Evolutionary conservation across 2,113 vertebrate genomes (phyloP), one percentile per base, ranked within the genome.

Genomic region (Conger conger): DNA sequence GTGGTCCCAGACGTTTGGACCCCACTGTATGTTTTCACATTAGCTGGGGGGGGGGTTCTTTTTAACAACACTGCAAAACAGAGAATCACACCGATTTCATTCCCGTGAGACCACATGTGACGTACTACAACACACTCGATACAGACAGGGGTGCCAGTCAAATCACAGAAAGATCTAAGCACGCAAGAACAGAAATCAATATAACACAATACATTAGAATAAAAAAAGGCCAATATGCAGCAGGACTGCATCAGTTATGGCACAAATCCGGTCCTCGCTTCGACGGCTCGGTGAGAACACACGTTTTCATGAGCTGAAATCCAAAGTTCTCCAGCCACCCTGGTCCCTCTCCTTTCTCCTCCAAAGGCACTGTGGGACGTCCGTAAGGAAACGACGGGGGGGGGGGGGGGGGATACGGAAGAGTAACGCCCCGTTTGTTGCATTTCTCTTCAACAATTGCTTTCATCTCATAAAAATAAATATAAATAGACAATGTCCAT

Each of bases 351-450:
- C 27, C n/a, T 4, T 33, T 30, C 13, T 9, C 33, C 13, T 33
- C 68, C n/a, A 33, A 73, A 73, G 68, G 68, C 68, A 73, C 68
- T 73, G n/a, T 73, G 68, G 68, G 68, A 73, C n/a, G 9, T 73
- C 68, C 27, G 68, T 33, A 73, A 23, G 68, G 68, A 8, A 33
- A 33, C 9, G 68, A 73, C 68, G 13, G 68, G 33, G 27, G 9
- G 15, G 57, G 27, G 13, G 68, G 33, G 27, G 9, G 15, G 57
- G 27, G 27, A 63, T 4, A 57, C 2, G 16, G 68, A n/a, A 73
- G 6, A 73, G 57, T 13, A 73, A n/a, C 33, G 68, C 68, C 68
- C 68, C 68, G 13, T 73, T 9, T 33, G 27, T n/a, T 30, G 68
- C 2, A 30, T 73, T 63, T 63, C 57, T 63, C 45, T 50, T 63